Evolutionary conservation across 2,797 vertebrate genomes (phyloP).

Genomic region (Aselliscus stoliczkanus): DNA sequence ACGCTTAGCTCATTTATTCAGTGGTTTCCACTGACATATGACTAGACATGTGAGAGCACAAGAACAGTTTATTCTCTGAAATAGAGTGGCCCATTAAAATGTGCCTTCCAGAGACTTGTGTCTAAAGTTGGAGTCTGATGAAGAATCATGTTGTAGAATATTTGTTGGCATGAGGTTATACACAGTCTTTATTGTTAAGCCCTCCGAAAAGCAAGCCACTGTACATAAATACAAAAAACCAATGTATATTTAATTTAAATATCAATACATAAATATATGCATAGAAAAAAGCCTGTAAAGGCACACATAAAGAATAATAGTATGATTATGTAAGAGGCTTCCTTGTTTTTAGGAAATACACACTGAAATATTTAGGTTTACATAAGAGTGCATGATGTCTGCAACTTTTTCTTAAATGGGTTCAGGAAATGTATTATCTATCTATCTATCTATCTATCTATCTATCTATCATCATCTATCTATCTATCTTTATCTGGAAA

Average conservation of each 20-base stretch:
- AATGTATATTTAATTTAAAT: conserved; percentile 25
- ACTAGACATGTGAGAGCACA: background rate
- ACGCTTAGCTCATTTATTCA: background rate
- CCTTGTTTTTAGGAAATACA: conserved; percentile 37
- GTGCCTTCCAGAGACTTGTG: background rate
- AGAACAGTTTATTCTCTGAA: background rate
- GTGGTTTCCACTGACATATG: background rate
- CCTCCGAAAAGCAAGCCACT: background rate
- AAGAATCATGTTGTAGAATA: background rate
- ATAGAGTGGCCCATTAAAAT: background rate
- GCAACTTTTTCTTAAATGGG: conserved; percentile 26
- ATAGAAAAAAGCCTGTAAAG: conserved; percentile 27
- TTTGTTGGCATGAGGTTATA: background rate
- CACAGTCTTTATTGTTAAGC: background rate
- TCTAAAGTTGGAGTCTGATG: background rate
- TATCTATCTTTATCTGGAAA: too few relatives aligned
- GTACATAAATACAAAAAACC: background rate
- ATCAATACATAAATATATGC: conserved; percentile 9
- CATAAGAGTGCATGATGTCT: background rate
- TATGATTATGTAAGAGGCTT: conserved; percentile 19
- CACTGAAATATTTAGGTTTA: conserved; percentile 34
- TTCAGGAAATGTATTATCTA: background rate
- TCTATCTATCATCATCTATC: too few relatives aligned
- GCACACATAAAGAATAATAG: background rate
- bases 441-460: too few relatives aligned